Evolutionary conservation across 2,797 vertebrate genomes (phyloP).

Genomic region (Gastrophryne carolinensis): DNA sequence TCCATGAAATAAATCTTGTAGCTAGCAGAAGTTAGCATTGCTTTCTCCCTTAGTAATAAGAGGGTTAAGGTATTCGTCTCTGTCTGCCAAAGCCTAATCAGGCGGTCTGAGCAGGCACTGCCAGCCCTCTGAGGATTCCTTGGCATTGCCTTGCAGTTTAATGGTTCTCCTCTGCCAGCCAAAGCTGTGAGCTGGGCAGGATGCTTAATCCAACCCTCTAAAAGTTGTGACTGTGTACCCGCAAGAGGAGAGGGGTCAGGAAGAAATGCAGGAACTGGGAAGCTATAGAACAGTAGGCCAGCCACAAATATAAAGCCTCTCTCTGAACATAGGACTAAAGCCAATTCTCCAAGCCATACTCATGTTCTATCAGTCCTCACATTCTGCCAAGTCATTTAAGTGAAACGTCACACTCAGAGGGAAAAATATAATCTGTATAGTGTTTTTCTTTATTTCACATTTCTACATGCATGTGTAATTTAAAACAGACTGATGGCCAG

Average conservation of each 20-base stretch:
- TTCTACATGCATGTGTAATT: too few relatives aligned
- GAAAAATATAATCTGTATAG: too few relatives aligned
- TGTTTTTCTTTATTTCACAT: too few relatives aligned
- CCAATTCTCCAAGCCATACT: background rate
- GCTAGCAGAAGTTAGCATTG: background rate
- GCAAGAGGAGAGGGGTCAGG: background rate
- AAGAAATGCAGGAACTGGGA: constrained; percentile 2
- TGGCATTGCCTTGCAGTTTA: background rate
- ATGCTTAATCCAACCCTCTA: background rate
- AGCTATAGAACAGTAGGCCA: background rate
- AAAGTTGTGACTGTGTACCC: background rate
- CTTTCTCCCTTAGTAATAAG: background rate
- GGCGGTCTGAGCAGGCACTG: constrained; percentile 19
- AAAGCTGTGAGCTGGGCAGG: constrained; percentile 5
- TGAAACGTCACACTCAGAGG: too few relatives aligned
- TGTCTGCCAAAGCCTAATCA: constrained; percentile 38
- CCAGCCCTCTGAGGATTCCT: background rate
- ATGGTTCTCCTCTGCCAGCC: background rate
- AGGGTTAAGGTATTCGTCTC: constrained; percentile 25
- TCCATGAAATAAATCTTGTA: too few relatives aligned
- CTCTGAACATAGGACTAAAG: background rate
- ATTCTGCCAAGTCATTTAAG: background rate
- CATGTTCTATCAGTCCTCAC: background rate
- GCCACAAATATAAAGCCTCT: background rate
- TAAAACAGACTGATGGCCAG: too few relatives aligned